Conservation (phyloP, 2,797 vertebrate species). For the Buphagus erythrorhynchus region DNA sequence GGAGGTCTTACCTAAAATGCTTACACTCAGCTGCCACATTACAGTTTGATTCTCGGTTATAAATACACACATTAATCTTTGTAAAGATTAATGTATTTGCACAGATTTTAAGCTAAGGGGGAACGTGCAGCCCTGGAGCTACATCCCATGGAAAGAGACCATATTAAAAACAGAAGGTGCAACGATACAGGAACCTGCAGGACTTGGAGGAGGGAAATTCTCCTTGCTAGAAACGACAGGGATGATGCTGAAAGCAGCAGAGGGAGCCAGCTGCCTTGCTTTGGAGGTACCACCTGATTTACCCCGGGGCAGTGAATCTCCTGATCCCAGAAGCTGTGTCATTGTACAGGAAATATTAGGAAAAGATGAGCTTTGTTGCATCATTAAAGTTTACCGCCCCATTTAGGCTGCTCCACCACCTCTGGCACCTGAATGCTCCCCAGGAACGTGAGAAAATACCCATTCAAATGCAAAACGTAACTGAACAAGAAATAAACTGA, state of each 20-base stretch:
- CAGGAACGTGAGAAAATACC: background rate
- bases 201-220: background rate
- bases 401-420: background rate
- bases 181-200: background rate
- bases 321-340: fast-evolving
- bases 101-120: background rate
- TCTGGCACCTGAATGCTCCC: background rate
- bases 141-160: background rate
- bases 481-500: background rate
- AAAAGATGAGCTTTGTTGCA: background rate
- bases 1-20: slow-evolving; percentile 21
- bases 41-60: background rate
- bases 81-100: background rate
- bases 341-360: background rate
- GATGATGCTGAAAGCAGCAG: background rate
- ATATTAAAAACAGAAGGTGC: background rate
- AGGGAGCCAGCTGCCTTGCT: slow-evolving; percentile 50
- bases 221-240: background rate
- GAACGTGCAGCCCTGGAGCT: background rate
- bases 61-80: background rate
- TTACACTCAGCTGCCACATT: background rate
- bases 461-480: background rate
- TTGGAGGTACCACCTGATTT: background rate
- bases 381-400: background rate
- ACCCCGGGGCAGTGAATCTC: background rate